A percentile compares a stretch with the other conserved stretches of the same genome.
Conservation (phyloP, 2,797 vertebrate genomes). For the Craterocephalus amniculus region DNA sequence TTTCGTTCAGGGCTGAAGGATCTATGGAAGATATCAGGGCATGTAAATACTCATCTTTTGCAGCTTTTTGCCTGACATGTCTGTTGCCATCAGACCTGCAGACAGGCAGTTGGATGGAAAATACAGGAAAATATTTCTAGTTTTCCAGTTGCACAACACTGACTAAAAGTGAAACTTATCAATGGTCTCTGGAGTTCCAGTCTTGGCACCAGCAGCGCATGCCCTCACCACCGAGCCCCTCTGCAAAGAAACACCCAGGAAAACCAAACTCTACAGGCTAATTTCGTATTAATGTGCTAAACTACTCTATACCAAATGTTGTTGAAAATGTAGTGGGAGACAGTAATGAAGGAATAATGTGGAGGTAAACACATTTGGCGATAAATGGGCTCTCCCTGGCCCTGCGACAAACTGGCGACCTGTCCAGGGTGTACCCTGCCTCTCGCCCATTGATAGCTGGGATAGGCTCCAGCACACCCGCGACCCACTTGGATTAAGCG, state of each 20-base stretch:
- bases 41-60: background rate
- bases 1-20: background rate
- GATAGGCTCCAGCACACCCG: no score
- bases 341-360: background rate
- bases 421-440: no score
- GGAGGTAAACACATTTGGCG: background rate
- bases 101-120: background rate
- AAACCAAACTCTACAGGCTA: background rate
- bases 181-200: background rate
- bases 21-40: background rate
- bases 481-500: no score
- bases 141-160: background rate
- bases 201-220: background rate
- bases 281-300: background rate
- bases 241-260: background rate
- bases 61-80: background rate
- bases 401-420: no score
- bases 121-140: background rate
- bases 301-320: background rate
- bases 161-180: slow-evolving; percentile 45
- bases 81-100: background rate
- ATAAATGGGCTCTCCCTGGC: background rate
- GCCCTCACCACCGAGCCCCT: background rate
- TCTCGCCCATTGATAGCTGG: no score
- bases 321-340: background rate